Evolutionary conservation across 2,797 vertebrate genomes (phyloP).

Genomic region (Chaetodon trifasciatus): DNA sequence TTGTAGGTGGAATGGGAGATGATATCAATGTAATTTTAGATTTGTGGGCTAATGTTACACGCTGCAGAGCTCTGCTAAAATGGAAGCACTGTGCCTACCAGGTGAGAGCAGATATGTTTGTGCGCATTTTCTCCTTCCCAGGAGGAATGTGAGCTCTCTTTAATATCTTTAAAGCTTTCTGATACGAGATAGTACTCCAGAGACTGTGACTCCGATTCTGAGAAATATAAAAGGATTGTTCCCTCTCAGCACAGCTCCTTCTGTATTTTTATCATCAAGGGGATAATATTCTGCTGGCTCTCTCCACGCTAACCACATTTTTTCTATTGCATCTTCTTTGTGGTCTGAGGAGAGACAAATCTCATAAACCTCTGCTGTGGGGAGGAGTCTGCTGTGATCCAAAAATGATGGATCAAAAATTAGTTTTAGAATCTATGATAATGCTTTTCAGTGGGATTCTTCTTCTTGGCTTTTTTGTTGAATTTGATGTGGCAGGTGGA

Average conservation of each 20-base stretch:
- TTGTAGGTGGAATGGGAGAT: slow-evolving; percentile 51
- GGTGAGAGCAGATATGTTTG: slow-evolving; percentile 11
- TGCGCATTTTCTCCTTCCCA: slow-evolving; percentile 24
- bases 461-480: background rate
- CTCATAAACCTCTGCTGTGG: slow-evolving; percentile 28
- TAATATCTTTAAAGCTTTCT: slow-evolving; percentile 42
- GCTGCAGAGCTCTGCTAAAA: slow-evolving; percentile 28
- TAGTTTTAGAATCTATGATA: background rate
- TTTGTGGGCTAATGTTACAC: slow-evolving; percentile 10
- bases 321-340: slow-evolving; percentile 13
- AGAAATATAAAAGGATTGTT: slow-evolving; percentile 24
- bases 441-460: slow-evolving; percentile 13
- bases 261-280: slow-evolving; percentile 33
- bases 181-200: slow-evolving; percentile 18
- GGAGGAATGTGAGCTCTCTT: slow-evolving; percentile 40
- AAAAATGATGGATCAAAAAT: background rate
- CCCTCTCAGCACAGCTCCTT: background rate
- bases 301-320: background rate
- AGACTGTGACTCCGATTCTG: slow-evolving; percentile 27
- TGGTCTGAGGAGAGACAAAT: slow-evolving; percentile 16
- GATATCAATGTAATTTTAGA: slow-evolving; percentile 43
- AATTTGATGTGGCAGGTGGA: background rate
- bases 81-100: slow-evolving; percentile 4
- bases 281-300: slow-evolving; percentile 17
- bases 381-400: background rate